Evolutionary conservation across 2,113 vertebrate genomes (phyloP).

Genomic region (Rhabdornis inornatus): DNA sequence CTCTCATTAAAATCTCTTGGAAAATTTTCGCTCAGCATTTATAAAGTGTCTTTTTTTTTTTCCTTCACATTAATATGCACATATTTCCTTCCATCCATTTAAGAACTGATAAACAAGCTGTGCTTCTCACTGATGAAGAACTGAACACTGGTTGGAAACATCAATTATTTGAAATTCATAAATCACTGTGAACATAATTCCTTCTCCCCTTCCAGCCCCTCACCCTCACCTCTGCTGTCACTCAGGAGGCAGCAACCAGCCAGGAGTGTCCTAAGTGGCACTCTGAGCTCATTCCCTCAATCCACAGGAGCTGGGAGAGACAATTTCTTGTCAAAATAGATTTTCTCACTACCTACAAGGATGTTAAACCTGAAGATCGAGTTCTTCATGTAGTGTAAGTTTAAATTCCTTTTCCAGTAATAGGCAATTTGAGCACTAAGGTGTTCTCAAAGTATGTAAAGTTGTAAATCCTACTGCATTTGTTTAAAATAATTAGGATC

Average conservation of each 20-base stretch:
- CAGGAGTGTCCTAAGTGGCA: not conserved
- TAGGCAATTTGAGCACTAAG: not conserved
- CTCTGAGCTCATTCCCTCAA: not conserved
- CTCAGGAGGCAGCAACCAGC: slow-evolving; percentile 23
- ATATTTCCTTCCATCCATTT: slow-evolving; percentile 62
- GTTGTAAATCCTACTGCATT: not conserved
- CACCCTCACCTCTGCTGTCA: slow-evolving; percentile 36
- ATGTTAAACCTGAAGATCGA: not conserved
- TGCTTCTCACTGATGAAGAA: slow-evolving; percentile 64
- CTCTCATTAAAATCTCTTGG: not conserved
- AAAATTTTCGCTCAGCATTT: slow-evolving; percentile 15
- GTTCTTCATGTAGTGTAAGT: not conserved
- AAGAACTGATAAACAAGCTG: slow-evolving; percentile 63
- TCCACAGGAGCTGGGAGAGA: not conserved
- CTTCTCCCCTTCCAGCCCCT: not conserved
- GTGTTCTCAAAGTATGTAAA: not conserved
- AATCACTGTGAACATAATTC: not conserved
- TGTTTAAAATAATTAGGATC: not conserved
- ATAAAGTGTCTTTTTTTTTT: not conserved
- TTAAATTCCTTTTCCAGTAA: not conserved
- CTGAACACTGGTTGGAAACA: slow-evolving; percentile 48
- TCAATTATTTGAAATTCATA: slow-evolving; percentile 68
- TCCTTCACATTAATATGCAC: slow-evolving; percentile 64
- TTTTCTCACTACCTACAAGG: not conserved
- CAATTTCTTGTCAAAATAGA: not conserved